phyloP scores from a whole-genome alignment of 2,797 vertebrate genomes.

The Mastacembelus armatus region DNA sequence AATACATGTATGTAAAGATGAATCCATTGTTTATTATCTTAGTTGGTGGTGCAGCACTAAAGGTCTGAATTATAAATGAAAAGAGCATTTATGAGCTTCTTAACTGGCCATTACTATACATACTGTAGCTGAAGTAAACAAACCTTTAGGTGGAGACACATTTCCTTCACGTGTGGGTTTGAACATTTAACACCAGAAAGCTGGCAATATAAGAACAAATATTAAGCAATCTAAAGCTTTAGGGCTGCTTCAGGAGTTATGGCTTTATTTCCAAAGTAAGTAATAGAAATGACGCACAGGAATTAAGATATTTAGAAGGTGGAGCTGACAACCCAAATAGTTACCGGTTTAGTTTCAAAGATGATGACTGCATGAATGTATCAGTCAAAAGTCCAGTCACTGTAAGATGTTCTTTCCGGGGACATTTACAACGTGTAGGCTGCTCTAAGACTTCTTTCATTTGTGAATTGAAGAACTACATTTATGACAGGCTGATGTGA shows the following conservation, averaged over 20 bases:
- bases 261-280: not conserved
- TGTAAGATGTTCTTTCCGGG: too few relatives aligned
- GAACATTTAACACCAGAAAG: not conserved
- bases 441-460: not conserved
- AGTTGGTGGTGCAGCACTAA: not conserved
- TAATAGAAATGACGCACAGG: not conserved
- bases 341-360: not conserved
- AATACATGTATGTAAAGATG: too few relatives aligned
- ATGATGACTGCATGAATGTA: not conserved
- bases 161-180: conserved; percentile 18
- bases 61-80: not conserved
- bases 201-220: not conserved
- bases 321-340: not conserved
- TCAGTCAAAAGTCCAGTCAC: too few relatives aligned
- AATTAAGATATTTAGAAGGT: conserved; percentile 10
- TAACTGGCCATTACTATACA: not conserved
- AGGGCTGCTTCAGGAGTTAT: not conserved
- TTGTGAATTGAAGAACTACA: conserved; percentile 4
- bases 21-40: not conserved
- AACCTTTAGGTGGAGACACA: not conserved
- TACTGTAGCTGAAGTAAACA: conserved; percentile 5
- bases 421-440: too few relatives aligned
- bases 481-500: conserved; percentile 15
- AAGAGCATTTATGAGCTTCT: not conserved
- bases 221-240: not conserved